A percentile compares a stretch with the other conserved stretches of the same genome.
Conservation (phyloP, 1,140 invertebrate genomes). For the Aphaenogaster ashmeadi region DNA sequence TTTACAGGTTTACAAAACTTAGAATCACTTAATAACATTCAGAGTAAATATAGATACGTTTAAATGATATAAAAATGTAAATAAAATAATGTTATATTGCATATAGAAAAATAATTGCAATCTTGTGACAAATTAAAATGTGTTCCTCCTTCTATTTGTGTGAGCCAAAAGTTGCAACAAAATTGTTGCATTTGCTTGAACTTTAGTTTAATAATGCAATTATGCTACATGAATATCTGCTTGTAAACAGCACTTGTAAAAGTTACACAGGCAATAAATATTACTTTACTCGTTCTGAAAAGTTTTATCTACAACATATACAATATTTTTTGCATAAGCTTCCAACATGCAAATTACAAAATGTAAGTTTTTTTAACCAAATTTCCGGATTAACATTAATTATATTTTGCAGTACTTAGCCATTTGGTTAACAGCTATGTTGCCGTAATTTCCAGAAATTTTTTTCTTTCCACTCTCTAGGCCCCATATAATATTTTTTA, state of each 20-base stretch:
- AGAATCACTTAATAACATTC: neutral
- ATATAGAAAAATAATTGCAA: neutral
- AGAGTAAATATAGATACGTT: neutral
- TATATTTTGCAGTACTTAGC: neutral
- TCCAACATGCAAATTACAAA: constrained; percentile 3
- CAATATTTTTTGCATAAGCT: neutral
- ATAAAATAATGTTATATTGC: constrained; percentile 6
- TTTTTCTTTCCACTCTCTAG: neutral
- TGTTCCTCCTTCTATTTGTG: neutral
- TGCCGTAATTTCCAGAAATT: neutral
- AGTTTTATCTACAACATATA: constrained; percentile 1
- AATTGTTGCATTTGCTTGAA: neutral
- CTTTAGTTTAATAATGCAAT: constrained; percentile 10
- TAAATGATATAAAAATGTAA: neutral
- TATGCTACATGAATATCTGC: neutral
- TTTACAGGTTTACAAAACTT: neutral
- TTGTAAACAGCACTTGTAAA: constrained; percentile 21
- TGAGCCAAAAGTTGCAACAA: neutral
- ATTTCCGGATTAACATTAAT: constrained; percentile 25
- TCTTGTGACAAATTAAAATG: neutral
- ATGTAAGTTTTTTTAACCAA: neutral
- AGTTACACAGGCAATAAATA: constrained; percentile 42
- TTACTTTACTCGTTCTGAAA: constrained; percentile 25
- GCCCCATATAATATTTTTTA: neutral
- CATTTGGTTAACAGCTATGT: neutral